These are phyloP conservation scores for Maniola jurtina DNA, from an alignment of 1,140 invertebrate species.

Conservation along the genomic window DNA sequence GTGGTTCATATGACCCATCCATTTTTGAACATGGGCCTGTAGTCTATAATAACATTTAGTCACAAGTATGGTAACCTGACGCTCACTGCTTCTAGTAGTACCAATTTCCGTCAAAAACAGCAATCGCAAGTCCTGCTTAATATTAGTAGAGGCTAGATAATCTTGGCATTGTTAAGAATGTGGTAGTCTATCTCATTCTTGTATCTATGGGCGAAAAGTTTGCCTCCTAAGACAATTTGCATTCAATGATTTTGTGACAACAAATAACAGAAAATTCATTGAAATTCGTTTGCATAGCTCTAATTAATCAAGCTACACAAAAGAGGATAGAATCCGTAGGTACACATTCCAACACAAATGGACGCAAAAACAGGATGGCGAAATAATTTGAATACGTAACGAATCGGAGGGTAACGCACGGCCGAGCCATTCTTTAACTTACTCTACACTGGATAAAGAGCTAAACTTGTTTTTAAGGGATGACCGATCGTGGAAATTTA, in stretches of 20 bases:
- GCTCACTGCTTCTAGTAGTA: too few relatives aligned
- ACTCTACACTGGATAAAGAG: slow-evolving; percentile 73
- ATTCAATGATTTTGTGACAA: slow-evolving; percentile 5
- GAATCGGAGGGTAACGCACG: slow-evolving; percentile 73
- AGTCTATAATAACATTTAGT: too few relatives aligned
- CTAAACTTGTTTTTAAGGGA: slow-evolving; percentile 78
- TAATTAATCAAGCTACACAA: slow-evolving; percentile 62
- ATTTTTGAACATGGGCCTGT: too few relatives aligned
- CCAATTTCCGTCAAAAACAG: too few relatives aligned
- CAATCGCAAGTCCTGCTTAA: too few relatives aligned
- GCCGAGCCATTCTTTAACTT: slow-evolving; percentile 72
- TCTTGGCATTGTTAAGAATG: too few relatives aligned
- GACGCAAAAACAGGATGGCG: slow-evolving; percentile 69
- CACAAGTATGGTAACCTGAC: too few relatives aligned
- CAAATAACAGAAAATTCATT: slow-evolving; percentile 10
- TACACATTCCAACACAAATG: slow-evolving; percentile 58
- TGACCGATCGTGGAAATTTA: slow-evolving; percentile 77
- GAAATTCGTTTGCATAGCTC: slow-evolving; percentile 23
- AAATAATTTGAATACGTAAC: slow-evolving; percentile 79
- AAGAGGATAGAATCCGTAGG: slow-evolving; percentile 53
- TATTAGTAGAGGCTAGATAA: too few relatives aligned
- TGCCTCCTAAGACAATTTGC: neutral
- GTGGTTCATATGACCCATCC: too few relatives aligned
- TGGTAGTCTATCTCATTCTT: too few relatives aligned
- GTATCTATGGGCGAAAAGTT: neutral